Percentiles rank a stretch among this genome's conserved stretches.
Evolutionary conservation across 2,113 vertebrate genomes (phyloP).

Genomic region (Thomomys bottae): DNA sequence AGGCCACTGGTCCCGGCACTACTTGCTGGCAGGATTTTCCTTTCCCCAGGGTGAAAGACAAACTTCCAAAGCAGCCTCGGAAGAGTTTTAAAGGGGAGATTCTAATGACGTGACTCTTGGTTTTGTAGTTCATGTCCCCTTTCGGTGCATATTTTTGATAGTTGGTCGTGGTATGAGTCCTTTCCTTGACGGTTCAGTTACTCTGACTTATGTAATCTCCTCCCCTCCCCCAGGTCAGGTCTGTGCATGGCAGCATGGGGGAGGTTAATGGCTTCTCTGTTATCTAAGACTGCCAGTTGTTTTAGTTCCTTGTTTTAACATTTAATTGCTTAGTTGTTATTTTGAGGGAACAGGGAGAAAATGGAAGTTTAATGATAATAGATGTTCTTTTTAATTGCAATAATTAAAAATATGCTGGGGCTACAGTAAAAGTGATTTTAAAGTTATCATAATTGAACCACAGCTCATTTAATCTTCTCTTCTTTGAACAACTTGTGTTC

Average conservation of each 20-base stretch:
- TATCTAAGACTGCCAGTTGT: background rate
- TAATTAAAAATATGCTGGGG: too few species aligned
- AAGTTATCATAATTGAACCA: conserved; percentile 28
- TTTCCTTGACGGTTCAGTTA: background rate
- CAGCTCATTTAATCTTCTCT: conserved; percentile 48
- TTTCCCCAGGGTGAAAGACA: background rate
- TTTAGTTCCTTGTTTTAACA: conserved; percentile 13
- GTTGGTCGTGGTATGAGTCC: background rate
- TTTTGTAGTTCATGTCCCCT: conserved; percentile 25
- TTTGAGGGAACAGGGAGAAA: conserved; percentile 21
- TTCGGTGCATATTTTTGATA: background rate
- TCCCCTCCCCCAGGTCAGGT: background rate
- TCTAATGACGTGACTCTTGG: background rate
- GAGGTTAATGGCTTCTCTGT: background rate
- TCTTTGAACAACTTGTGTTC: conserved; percentile 79
- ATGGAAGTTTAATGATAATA: background rate
- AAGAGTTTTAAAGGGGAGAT: background rate
- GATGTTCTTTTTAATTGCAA: too few species aligned
- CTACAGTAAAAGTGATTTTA: conserved; percentile 68
- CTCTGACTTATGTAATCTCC: conserved; percentile 16
- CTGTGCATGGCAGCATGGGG: background rate
- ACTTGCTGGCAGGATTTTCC: background rate
- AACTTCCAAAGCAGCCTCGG: background rate
- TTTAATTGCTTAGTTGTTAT: conserved; percentile 5
- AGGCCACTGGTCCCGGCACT: background rate